Evolutionary conservation across 2,888 invertebrate genomes (phyloP), one percentile per base, ranked within the genome.

Genomic region (Plebejus anna): DNA sequence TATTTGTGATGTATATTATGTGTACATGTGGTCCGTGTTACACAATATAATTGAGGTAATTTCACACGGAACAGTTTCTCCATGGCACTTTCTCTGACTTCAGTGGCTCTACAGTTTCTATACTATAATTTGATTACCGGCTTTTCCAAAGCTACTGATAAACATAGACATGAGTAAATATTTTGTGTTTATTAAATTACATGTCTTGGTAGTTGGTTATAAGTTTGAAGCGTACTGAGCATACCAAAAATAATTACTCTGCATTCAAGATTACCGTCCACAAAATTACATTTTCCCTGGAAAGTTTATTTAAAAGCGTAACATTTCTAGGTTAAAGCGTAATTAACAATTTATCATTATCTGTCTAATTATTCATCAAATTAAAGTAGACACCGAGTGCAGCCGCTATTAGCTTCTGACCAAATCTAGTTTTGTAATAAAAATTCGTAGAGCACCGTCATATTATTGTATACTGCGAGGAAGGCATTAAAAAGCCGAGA

Each of bases 11-110:
- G 66, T 32, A 36, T 36, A 66, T 32, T 71, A 22, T 42, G n/a
- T 42, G 22, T 71, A 42, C 1, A 32, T 42, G 42, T 22, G 5
- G 11, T 22, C 16, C 42, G 42, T 71, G 42, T 71, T 71, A 42
- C 71, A 71, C 71, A 71, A 71, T 71, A 71, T 42, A 71, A 38
- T 42, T 71, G 42, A 71, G n/a, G 71, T 71, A 70, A 70, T 70
- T 70, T 71, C 71, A 42, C 71, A 71, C 42, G 71, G 71, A 71
- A 71, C n/a, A 5, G 42, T 71, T 71, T 71, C 71, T 42, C 71
- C 42, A 71, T 71, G 11, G 42, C 7, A 71, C 71, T 71, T 71
- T 71, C 71, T 42, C 71, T 71, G n/a, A 9, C 16, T 42, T 71
- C 42, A 42, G 7, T 42, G 71, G 13, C 22, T 32, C 11, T 32